Conservation (phyloP, 37 sponge, comb jelly and placozoan genomes). For the Petrosia ficiformis region DNA sequence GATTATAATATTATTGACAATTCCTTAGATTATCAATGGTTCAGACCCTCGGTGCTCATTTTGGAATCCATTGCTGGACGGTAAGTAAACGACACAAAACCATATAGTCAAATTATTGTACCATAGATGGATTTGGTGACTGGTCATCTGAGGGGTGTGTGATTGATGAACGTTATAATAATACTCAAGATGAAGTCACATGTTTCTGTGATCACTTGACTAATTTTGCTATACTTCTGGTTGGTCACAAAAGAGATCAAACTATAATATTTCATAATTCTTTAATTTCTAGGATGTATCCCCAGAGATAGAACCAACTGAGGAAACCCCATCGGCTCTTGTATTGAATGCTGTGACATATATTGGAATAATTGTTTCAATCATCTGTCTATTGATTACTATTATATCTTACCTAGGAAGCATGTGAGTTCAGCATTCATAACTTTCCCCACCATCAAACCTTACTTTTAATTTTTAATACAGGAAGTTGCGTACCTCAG, state of each 20-base stretch:
- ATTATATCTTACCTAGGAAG: constrained; percentile 33
- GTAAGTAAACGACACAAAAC: not conserved
- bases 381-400: constrained; percentile 26
- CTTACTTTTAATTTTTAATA: too few species aligned
- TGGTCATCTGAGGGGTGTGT: constrained; percentile 42
- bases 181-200: constrained; percentile 1
- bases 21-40: constrained; percentile 6
- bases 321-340: not conserved
- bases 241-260: too few species aligned
- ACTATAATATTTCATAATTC: too few species aligned
- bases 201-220: constrained; percentile 8
- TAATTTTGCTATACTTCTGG: constrained; percentile 9
- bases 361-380: constrained; percentile 52
- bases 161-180: not conserved
- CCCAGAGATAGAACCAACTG: not conserved
- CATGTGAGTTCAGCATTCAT: too few species aligned
- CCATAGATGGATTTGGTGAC: constrained; percentile 28
- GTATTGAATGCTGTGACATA: constrained; percentile 30
- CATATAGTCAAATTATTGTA: not conserved
- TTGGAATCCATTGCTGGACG: constrained; percentile 50
- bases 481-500: constrained; percentile 43
- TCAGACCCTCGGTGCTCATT: constrained; percentile 18
- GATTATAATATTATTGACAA: not conserved
- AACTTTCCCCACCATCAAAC: too few species aligned
- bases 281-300: constrained; percentile 11